Conservation (phyloP, 2,888 invertebrate species). For the Anthoptus insignis region DNA sequence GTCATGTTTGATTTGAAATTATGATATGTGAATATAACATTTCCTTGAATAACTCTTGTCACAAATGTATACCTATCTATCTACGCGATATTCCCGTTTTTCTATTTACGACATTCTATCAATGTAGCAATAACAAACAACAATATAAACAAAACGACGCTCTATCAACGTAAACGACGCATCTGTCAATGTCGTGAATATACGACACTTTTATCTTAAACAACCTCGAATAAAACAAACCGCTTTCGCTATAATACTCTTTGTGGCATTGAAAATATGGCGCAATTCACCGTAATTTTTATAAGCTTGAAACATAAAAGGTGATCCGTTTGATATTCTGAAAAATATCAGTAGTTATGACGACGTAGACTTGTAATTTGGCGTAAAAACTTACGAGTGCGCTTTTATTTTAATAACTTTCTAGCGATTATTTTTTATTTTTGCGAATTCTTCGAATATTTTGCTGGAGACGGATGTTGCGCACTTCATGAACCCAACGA, state of each 20-base stretch:
- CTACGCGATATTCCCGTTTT: too few species aligned
- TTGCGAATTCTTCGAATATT: neutral
- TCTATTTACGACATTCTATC: neutral
- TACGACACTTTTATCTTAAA: conserved; percentile 34
- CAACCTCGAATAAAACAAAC: conserved; percentile 18
- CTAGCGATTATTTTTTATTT: neutral
- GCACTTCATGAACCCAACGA: too few species aligned
- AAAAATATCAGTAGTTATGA: conserved; percentile 33
- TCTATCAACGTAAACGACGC: conserved; percentile 23
- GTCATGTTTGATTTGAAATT: too few species aligned
- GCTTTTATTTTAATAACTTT: neutral
- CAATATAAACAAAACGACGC: neutral
- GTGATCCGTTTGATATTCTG: conserved; percentile 15
- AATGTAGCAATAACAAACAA: conserved; percentile 8
- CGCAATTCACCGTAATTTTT: conserved; percentile 5
- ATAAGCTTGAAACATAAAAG: conserved; percentile 7
- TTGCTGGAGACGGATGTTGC: too few species aligned
- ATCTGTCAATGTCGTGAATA: conserved; percentile 27
- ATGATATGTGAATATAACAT: too few species aligned
- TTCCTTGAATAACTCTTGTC: too few species aligned
- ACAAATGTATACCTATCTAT: too few species aligned
- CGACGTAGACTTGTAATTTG: neutral
- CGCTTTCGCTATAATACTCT: conserved; percentile 3
- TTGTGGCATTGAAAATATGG: conserved; percentile 15
- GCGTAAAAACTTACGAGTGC: neutral